Percentiles rank a stretch among this genome's conserved stretches.
Evolutionary conservation across 2,113 vertebrate genomes (phyloP).

Genomic region (Takifugu flavidus): DNA sequence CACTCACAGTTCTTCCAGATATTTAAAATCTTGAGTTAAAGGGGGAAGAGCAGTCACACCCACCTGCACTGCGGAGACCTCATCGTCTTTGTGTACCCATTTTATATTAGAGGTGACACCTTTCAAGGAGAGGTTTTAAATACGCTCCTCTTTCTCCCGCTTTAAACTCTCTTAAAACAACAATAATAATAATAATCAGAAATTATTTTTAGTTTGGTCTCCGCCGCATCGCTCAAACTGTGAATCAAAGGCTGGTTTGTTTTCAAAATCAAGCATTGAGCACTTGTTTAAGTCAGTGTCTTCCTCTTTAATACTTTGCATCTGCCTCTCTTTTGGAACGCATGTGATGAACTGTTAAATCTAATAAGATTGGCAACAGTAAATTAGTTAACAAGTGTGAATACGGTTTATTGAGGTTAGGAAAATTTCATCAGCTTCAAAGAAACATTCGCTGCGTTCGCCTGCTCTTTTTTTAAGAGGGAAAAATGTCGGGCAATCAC

Average conservation of each 20-base stretch:
- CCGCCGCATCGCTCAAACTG: constrained; percentile 41
- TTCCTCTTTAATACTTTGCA: constrained; percentile 14
- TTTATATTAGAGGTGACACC: constrained; percentile 48
- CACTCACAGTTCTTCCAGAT: constrained; percentile 1
- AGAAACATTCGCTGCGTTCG: too few species aligned
- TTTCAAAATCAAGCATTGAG: constrained; percentile 20
- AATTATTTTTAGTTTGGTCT: constrained; percentile 64
- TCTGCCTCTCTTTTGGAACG: constrained; percentile 6
- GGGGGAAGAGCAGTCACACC: constrained; percentile 6
- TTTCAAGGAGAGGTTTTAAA: constrained; percentile 50
- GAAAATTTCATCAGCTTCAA: neutral
- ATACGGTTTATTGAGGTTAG: neutral
- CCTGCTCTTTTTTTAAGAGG: too few species aligned
- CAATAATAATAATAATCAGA: constrained; percentile 11
- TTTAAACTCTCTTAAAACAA: constrained; percentile 51
- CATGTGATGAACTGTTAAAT: neutral
- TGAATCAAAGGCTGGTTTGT: constrained; percentile 35
- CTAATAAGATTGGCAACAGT: too few species aligned
- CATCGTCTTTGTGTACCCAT: constrained; percentile 12
- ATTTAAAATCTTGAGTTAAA: constrained; percentile 4
- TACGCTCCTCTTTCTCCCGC: constrained; percentile 32
- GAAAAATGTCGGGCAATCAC: neutral
- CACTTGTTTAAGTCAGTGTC: constrained; percentile 11
- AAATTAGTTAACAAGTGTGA: neutral
- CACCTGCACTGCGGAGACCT: constrained; percentile 14